Evolutionary conservation across 1,140 invertebrate species (phyloP), one percentile per base, ranked within the genome.

Genomic region (Drosophila arizonae): DNA sequence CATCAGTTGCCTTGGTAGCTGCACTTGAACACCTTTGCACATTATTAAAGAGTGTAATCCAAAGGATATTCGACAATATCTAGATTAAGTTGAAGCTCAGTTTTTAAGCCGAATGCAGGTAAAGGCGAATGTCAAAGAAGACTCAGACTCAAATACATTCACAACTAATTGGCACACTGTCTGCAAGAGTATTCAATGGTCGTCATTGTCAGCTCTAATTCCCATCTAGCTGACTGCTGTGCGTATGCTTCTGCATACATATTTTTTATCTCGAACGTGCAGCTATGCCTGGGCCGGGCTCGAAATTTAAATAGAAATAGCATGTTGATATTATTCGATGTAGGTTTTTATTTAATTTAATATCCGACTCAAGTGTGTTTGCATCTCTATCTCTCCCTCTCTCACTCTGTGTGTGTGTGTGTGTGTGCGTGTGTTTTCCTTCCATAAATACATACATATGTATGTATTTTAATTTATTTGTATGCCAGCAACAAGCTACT

Each of bases 321-420:
- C 72, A 79, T 87, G 79, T 82, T 86, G 84, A 86, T 82, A 79
- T 73, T 87, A 82, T 87, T 87, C 77, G 79, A 67, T 82, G 82
- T 87, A 77, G 82, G 79, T 86, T 81, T 80, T 76, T 87, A 87
- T 86, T 87, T 86, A 86, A 86, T 87, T 81, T 86, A 86, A 87
- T 86, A 81, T 79, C 64, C 72, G 39, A 39, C 46, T 46, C 10
- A 57, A 57, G 24, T 41, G 36, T 55, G 21, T 66, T 8, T 45
- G 43, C 30, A 26, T 62, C 55, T 45, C 13, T n/a, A n/a, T 4
- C n/a, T 15, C 43, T n/a, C 43, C 6, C 1, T 4, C 48, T 26
- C 15, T 33, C 33, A 1, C 33, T 33, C 33, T 33, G 5, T 33
- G 6, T 9, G 2, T 33, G 6, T 33, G 0, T 24, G 54, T 43